Conservation (phyloP, 2,797 vertebrate species). For the Hoplostethus atlanticus region DNA sequence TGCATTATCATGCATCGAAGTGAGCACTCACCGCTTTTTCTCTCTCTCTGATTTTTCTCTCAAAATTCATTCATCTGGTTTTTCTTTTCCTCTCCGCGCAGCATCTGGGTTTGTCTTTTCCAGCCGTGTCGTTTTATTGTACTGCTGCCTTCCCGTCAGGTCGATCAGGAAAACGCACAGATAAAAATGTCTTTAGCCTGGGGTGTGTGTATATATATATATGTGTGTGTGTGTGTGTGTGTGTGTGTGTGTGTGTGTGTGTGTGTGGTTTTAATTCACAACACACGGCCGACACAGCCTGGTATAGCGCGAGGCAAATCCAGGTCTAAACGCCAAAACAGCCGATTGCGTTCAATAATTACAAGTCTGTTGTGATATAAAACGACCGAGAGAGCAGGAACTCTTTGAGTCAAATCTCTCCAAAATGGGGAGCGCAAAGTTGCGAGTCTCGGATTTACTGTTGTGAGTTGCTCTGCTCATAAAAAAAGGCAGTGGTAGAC, state of each 20-base stretch:
- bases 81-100: conserved; percentile 61
- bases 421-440: conserved; percentile 41
- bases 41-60: conserved; percentile 62
- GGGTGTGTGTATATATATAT: conserved; percentile 3
- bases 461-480: conserved; percentile 32
- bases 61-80: conserved; percentile 72
- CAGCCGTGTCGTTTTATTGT: conserved; percentile 63
- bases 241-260: too few relatives aligned
- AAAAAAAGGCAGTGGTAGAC: conserved; percentile 24
- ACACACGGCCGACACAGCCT: conserved; percentile 16
- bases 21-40: conserved; percentile 77
- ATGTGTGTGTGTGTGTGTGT: too few relatives aligned
- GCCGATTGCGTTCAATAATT: conserved; percentile 43
- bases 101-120: conserved; percentile 72
- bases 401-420: conserved; percentile 36
- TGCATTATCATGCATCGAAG: conserved; percentile 37
- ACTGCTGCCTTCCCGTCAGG: conserved; percentile 59
- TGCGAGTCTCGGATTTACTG: conserved; percentile 46
- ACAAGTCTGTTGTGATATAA: conserved; percentile 33
- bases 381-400: conserved; percentile 36
- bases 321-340: conserved; percentile 43
- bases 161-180: conserved; percentile 46
- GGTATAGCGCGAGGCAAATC: conserved; percentile 36
- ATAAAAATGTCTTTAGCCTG: conserved; percentile 28
- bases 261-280: conserved; percentile 28